Base-by-base conservation (phyloP, 92 coral and sea anemone species). In the Umimayanthus kanabou region DNA sequence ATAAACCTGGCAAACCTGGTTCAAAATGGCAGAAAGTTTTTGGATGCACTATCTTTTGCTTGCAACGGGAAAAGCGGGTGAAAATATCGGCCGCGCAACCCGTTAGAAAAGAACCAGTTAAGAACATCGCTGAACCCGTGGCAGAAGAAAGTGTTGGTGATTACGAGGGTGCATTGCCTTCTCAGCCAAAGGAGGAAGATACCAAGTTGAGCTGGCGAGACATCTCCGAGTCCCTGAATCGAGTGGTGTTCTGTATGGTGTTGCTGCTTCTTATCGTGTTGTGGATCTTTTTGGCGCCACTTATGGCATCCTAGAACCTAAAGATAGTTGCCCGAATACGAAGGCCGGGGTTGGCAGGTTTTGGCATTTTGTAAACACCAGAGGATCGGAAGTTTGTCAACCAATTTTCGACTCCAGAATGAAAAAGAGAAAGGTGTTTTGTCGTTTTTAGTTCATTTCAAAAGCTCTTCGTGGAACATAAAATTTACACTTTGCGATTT, bases 231-330 rank as follows among this genome's bases (percentile, higher is more conserved):
- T 57, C 65, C 65, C 65, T 57, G 14, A 57, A 57, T 14, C 65
- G 6, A 57, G 23, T 57, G 18, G 3, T 57, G 65, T 57, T 57
- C 65, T 57, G 3, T 20, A 14, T 2, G 4, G 65, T 57, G 65
- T 2, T 57, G 23, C 23, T 15, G 23, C 3, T 15, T 57, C 15
- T 20, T 9, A 14, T 57, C 15, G 23, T 4, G 15, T 14, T 57
- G 4, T 57, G 18, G 15, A 22, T 16, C 50, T 6, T 47, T 47
- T 9, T 47, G 50, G 50, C 11, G 23, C 65, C 65, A 16, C 5
- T 57, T 57, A 57, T 57, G 65, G 23, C 4, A 9, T 1, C 15
- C 65, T 96, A 97, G 77, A 89, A 72, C 3, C 93, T 88, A 47
- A 9, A 7, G 1, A 47, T 11, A 47, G 50, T 47, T 7, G 0